Conservation (phyloP, 2,888 invertebrate genomes). For the Leptopilina myrica region DNA sequence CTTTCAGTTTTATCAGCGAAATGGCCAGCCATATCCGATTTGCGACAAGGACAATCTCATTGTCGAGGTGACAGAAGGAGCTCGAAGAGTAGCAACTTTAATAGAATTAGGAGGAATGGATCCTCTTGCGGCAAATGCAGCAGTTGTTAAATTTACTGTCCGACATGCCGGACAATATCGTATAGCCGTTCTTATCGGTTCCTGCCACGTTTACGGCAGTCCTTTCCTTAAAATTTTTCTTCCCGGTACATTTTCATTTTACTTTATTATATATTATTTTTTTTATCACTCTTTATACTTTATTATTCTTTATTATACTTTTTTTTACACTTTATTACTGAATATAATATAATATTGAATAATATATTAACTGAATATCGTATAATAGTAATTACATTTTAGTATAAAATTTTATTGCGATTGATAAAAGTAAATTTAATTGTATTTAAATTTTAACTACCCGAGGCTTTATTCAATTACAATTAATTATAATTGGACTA, state of each 20-base stretch:
- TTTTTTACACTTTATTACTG: too few species aligned
- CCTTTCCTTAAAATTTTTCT: constrained; percentile 90
- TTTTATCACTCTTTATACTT: not conserved
- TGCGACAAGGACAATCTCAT: constrained; percentile 94
- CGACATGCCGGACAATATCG: constrained; percentile 93
- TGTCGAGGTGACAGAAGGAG: constrained; percentile 91
- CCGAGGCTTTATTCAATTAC: too few species aligned
- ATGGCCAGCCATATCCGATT: constrained; percentile 95
- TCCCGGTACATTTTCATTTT: constrained; percentile 78
- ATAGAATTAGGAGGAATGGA: constrained; percentile 92
- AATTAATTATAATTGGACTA: too few species aligned
- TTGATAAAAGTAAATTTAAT: too few species aligned
- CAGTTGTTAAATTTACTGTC: constrained; percentile 94
- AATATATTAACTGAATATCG: too few species aligned
- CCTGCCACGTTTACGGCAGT: constrained; percentile 89
- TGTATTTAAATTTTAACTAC: too few species aligned
- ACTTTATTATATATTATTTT: not conserved
- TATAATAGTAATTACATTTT: too few species aligned
- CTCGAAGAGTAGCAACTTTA: constrained; percentile 89
- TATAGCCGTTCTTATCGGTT: constrained; percentile 90
- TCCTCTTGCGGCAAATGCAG: constrained; percentile 90
- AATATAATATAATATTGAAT: too few species aligned
- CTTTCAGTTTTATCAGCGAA: constrained; percentile 90
- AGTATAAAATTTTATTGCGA: too few species aligned
- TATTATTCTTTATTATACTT: not conserved